phyloP scores from a whole-genome alignment of 2,797 vertebrate species.

The Synanceia verrucosa region DNA sequence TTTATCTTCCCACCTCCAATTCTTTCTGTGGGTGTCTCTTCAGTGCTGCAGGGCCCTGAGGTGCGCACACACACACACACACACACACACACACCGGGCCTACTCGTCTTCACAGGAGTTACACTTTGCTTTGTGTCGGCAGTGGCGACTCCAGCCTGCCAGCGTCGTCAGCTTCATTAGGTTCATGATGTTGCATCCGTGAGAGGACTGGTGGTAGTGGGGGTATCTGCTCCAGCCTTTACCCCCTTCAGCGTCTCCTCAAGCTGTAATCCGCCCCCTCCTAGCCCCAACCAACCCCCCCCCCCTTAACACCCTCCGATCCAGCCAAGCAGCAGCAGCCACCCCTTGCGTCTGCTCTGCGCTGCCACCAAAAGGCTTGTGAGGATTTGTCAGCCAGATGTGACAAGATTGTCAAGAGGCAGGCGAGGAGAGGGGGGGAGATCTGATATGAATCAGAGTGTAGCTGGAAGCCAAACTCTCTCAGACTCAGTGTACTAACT shows the following conservation, averaged over 20 bases:
- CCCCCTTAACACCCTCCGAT: slow-evolving; percentile 28
- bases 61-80: background rate
- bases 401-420: slow-evolving; percentile 91
- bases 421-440: slow-evolving; percentile 81
- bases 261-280: slow-evolving; percentile 72
- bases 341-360: slow-evolving; percentile 49
- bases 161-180: slow-evolving; percentile 86
- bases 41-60: slow-evolving; percentile 31
- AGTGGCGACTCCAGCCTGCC: slow-evolving; percentile 39
- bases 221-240: slow-evolving; percentile 66
- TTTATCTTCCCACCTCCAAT: slow-evolving; percentile 12
- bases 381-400: slow-evolving; percentile 94
- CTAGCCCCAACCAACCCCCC: slow-evolving; percentile 25
- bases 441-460: slow-evolving; percentile 92
- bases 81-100: background rate
- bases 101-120: slow-evolving; percentile 11
- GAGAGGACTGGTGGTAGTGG: slow-evolving; percentile 16
- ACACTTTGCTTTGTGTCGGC: slow-evolving; percentile 36
- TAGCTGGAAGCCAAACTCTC: slow-evolving; percentile 93
- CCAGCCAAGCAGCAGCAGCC: slow-evolving; percentile 1
- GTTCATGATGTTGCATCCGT: slow-evolving; percentile 84
- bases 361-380: slow-evolving; percentile 86
- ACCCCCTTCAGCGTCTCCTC: slow-evolving; percentile 83
- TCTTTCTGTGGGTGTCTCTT: slow-evolving; percentile 33
- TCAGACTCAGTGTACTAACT: slow-evolving; percentile 90